Base-by-base conservation (phyloP, 2,113 vertebrate species). In the Neomonachus schauinslandi region DNA sequence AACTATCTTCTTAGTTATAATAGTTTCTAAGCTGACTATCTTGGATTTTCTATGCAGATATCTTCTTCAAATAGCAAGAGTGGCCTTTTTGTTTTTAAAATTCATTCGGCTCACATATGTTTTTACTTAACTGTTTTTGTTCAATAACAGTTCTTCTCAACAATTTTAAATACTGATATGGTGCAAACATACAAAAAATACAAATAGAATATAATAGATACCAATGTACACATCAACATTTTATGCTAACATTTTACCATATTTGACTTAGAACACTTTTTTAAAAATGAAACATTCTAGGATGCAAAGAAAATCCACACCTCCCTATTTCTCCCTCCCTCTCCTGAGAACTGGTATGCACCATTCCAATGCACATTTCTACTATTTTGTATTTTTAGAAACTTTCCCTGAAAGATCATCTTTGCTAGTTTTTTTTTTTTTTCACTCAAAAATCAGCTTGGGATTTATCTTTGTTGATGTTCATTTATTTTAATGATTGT, bases 331-430 rank as follows among this genome's bases (percentile, higher is more conserved):
- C 57, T 53, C 42, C 81, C n/a, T 39, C 39, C 53, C 39, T 81
- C 86, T 77, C 55, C 16, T 65, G 13, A 42, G 74, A 83, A 26
- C 1, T 26, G 5, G 12, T 5, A 76, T 19, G 1, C 42, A 83
- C 91, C 10, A 42, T 19, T 71, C 10, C 18, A 61, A 67, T 4
- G 8, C 19, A 36, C 72, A 85, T 55, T n/a, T 92, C 2, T 67
- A 53, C 36, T 74, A 71, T 80, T 85, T 69, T 65, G 59, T 33
- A 49, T 49, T 67, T 95, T 80, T 61, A 63, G 51, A 96, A 89
- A 93, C 22, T 92, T 80, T n/a, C 87, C 46, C 65, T 76, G 19
- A 86, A 91, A 97, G 51, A 84, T 36, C 18, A 49, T 61, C n/a
- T 89, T 89, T 42, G 36, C 51, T 77, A 18, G 14, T 65, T 51